Base-by-base conservation (phyloP, 2,113 vertebrate species). In the Rhipidura dahli region DNA sequence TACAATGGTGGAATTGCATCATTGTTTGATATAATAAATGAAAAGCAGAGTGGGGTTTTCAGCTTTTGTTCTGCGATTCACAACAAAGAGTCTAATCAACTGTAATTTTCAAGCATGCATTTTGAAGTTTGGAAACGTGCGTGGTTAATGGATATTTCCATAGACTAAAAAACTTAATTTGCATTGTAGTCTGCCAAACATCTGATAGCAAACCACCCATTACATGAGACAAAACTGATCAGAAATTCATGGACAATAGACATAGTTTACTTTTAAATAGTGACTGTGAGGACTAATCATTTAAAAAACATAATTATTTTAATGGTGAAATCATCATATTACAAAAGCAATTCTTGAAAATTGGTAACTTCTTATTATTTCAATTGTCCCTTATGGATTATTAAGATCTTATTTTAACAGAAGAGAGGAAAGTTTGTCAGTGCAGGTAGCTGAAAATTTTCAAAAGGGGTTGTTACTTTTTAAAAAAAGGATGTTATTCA, bases 21-120 rank as follows among this genome's bases (percentile, higher is more conserved):
- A 35, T 63, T 93, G 71, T 96, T 94, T 96, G 89, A 94, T 87
- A 78, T 44, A 86, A 92, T 75, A 94, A 97, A 94, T 4, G 42
- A 95, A 92, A 97, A 70, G 44, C 33, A 64, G 80, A 82, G 31
- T 3, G 31, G 39, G 24, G 88, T 79, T 96, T 85, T 76, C 57
- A 80, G 68, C 61, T 65, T 96, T 95, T 96, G 92, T 97, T 96
- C 63, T 88, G 39, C 3, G 54, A 73, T 93, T 95, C 84, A 92
- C 42, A 69, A 94, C 91, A 96, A 88, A 87, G 18, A 28, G 7
- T 75, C 75, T 73, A 95, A 97, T 94, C 70, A 94, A 87, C 83
- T 93, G 86, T 92, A 94, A 97, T 93, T 88, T 59, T 94, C 87
- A 94, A 96, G 69, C 63, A 54, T 35, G 57, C 56, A 84, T 94